Evolutionary conservation across 2,113 vertebrate species (phyloP), one percentile per base, ranked within the genome.

Genomic region (Ciconia boyciana): DNA sequence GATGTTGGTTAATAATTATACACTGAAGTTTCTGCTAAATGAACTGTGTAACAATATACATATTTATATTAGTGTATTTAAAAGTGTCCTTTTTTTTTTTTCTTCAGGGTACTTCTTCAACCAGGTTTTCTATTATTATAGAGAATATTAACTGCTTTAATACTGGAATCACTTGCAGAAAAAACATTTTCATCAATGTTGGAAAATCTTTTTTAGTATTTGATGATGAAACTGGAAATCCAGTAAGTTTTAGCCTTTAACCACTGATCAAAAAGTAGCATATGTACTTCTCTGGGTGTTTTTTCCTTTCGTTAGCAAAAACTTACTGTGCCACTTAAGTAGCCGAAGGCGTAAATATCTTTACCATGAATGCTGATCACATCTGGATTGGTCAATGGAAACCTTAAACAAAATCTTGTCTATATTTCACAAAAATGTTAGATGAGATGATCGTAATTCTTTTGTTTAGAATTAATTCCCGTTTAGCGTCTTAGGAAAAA

Each of bases 71-170:
- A 58, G 7, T 77, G 6, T 84, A 58, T 70, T 92, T 91, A 3
- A 44, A 60, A 64, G 5, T 44, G 4, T 12, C 7, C 3, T 28
- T 58, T 25, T 36, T 36, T 51, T 39, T 86, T 84, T 72, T 62
- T 32, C 62, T 93, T 83, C 98, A 99, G 99, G 98, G 98, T 94
- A 98, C 95, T 32, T 93, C 98, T n/a, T 97, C 99, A 44, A 89
- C 95, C 69, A 98, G 96, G 90, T 94, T 99, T 88, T 99, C 98
- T 46, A 97, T 99, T 44, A 97, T 98, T 22, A 94, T 98, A 34
- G 98, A 99, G 92, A 99, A 99, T 83, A 78, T 99, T 20, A 99
- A 99, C 96, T 99, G 99, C 89, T 99, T 99, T 85, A 98, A 98
- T 94, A 98, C 98, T 55, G 99, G 99, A 43, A 96, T 98, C 46